Evolutionary conservation across 2,797 vertebrate genomes (phyloP).

Genomic region (Pseudomugil gertrudae): DNA sequence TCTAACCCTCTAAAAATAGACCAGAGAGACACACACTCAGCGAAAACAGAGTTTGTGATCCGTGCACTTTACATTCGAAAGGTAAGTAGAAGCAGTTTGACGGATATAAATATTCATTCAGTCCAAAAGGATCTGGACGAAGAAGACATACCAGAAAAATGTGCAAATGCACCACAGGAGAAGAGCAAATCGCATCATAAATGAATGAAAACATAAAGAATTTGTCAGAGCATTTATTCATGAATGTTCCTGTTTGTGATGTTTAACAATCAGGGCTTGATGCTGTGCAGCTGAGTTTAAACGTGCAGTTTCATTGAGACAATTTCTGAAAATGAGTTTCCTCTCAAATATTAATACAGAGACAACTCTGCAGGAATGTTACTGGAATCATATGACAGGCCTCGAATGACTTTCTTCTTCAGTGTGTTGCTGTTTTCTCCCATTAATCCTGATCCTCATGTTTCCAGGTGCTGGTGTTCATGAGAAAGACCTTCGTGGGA

Average conservation of each 20-base stretch:
- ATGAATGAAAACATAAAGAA: not conserved
- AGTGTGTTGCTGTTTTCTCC: not conserved
- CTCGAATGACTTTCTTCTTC: too few species aligned
- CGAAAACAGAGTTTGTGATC: constrained; percentile 7
- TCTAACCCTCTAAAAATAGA: constrained; percentile 60
- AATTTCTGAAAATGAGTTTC: too few species aligned
- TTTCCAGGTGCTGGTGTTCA: constrained; percentile 66
- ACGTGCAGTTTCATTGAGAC: too few species aligned
- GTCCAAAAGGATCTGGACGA: not conserved
- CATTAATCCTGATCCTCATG: not conserved
- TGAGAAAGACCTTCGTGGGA: constrained; percentile 71
- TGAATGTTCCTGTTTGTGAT: not conserved
- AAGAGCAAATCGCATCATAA: not conserved
- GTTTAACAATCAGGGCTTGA: not conserved
- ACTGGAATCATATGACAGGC: not conserved
- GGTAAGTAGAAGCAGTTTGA: constrained; percentile 2
- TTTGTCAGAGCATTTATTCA: not conserved
- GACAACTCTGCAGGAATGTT: not conserved
- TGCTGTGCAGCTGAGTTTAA: too few species aligned
- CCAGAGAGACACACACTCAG: not conserved
- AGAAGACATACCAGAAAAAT: not conserved
- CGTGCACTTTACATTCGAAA: not conserved
- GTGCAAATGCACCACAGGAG: not conserved
- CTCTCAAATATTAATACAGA: too few species aligned
- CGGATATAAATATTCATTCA: constrained; percentile 4